These are phyloP conservation scores for Xylota sylvarum DNA, from an alignment of 2,888 invertebrate species.

Conservation along the genomic window DNA sequence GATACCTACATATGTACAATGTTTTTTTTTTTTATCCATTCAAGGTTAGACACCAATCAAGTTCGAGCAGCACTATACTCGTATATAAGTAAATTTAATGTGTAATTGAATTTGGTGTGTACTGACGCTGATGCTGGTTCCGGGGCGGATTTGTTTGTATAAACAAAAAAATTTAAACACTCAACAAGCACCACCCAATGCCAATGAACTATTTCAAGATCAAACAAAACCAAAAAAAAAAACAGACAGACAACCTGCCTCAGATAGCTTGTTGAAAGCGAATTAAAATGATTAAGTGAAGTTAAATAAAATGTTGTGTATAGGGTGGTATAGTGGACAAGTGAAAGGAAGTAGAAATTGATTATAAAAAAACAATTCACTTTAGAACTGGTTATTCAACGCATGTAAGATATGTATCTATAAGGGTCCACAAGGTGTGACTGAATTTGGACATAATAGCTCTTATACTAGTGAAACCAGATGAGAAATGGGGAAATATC, in stretches of 20 bases:
- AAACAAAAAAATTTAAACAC: conserved; percentile 9
- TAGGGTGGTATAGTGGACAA: too few relatives aligned
- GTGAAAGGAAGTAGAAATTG: too few relatives aligned
- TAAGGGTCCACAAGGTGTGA: too few relatives aligned
- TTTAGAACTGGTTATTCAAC: too few relatives aligned
- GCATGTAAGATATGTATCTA: too few relatives aligned
- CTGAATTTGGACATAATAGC: too few relatives aligned
- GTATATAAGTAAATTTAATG: background rate
- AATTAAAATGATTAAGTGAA: conserved; percentile 14
- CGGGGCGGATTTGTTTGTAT: conserved; percentile 18
- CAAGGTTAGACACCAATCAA: conserved; percentile 47
- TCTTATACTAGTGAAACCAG: too few relatives aligned
- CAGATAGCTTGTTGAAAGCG: conserved; percentile 2
- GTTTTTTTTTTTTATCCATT: background rate
- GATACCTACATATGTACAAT: background rate
- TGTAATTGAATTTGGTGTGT: conserved; percentile 39
- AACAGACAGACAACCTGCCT: background rate
- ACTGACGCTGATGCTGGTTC: background rate
- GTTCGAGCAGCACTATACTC: background rate
- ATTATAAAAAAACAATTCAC: too few relatives aligned
- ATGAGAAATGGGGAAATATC: too few relatives aligned
- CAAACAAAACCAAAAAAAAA: too few relatives aligned
- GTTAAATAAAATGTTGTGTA: background rate
- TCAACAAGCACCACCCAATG: conserved; percentile 34
- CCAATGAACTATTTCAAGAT: conserved; percentile 57